Percentiles rank a stretch among this genome's conserved stretches.
Evolutionary conservation across 2,113 vertebrate genomes (phyloP).

Genomic region (Jaculus jaculus): DNA sequence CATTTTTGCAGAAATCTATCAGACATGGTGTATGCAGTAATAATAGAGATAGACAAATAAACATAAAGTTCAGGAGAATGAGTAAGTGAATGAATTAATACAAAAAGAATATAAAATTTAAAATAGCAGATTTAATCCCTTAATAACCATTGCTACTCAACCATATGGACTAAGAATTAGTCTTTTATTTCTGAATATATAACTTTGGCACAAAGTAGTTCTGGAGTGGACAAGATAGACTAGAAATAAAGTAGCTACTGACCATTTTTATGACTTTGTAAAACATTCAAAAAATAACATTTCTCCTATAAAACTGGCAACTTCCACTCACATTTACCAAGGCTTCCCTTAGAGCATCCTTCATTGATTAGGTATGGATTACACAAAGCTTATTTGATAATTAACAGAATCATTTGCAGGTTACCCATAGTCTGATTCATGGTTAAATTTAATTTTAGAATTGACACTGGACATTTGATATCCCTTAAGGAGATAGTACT

Average conservation of each 20-base stretch:
- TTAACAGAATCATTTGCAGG: conserved; percentile 41
- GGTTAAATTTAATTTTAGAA: conserved; percentile 43
- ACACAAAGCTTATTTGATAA: conserved; percentile 42
- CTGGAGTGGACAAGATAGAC: background rate
- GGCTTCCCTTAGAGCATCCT: background rate
- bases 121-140: background rate
- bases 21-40: background rate
- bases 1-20: background rate
- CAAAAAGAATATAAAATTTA: background rate
- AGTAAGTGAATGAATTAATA: background rate
- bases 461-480: background rate
- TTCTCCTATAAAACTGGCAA: background rate
- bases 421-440: conserved; percentile 10
- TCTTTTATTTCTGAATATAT: background rate
- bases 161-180: background rate
- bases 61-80: background rate
- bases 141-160: background rate
- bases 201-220: background rate
- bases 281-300: conserved; percentile 39
- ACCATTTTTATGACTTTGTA: background rate
- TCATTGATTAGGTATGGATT: conserved; percentile 16
- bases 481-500: background rate
- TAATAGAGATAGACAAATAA: background rate
- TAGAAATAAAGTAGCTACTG: conserved; percentile 2
- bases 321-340: background rate